These are phyloP conservation scores for Hyla sarda DNA, from an alignment of 2,113 vertebrate species.

Conservation along the genomic window DNA sequence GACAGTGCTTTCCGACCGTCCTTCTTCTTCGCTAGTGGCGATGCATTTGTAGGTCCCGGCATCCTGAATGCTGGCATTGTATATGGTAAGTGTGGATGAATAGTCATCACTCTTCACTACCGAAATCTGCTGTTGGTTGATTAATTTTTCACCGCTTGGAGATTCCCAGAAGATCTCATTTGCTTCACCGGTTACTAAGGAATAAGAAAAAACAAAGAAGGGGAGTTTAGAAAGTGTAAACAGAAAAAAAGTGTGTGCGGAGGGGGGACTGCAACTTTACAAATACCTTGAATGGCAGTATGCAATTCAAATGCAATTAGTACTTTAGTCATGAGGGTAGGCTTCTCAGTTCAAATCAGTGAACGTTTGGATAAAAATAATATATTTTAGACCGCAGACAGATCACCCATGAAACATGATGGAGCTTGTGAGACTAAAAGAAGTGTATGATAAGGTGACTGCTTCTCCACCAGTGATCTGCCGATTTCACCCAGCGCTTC, in stretches of 20 bases:
- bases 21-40: constrained; percentile 79
- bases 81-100: constrained; percentile 93
- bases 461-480: no score
- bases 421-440: no score
- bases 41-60: constrained; percentile 95
- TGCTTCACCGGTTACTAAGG: constrained; percentile 85
- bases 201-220: constrained; percentile 21
- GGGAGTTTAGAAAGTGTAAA: neutral
- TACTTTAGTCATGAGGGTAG: no score
- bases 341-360: no score
- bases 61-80: constrained; percentile 87
- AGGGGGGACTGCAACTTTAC: no score
- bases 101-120: constrained; percentile 87
- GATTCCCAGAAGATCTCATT: constrained; percentile 94
- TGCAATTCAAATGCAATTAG: no score
- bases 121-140: constrained; percentile 85
- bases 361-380: no score
- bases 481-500: no score
- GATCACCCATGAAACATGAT: no score
- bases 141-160: constrained; percentile 88
- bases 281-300: no score
- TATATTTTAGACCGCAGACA: no score
- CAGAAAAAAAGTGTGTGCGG: neutral
- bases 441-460: no score
- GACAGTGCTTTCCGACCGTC: constrained; percentile 88